Evolutionary conservation across 2,888 invertebrate species (phyloP), one percentile per base, ranked within the genome.

Genomic region (Cotesia congregata): DNA sequence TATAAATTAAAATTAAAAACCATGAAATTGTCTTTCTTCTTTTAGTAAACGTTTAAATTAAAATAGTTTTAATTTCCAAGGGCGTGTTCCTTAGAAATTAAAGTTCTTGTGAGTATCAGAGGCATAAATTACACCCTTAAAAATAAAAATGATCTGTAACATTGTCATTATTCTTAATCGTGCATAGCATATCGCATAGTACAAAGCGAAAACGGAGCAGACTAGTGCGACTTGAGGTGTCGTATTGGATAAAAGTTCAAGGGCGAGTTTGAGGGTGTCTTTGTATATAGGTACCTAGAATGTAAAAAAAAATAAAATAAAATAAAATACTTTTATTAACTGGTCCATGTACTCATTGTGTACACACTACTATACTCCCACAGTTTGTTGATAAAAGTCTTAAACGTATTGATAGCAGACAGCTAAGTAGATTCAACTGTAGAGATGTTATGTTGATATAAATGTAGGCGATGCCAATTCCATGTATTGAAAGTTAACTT

Each of bases 181-280:
- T 50, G 12, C 12, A 50, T 50, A 6, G 30, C 30, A 30, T 30
- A 30, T 30, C 30, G 30, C 30, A 30, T 30, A 30, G 30, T 30
- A 3, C 30, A 30, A 30, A 30, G 30, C 30, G 30, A 30, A 30
- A 30, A 30, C 30, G 3, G 30, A 20, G 9, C 64, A 50, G 12
- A 50, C 50, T 50, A 4, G 50, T 30, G 50, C 50, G 50, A 50
- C 50, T 50, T 50, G 50, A 12, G 12, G 50, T 50, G 12, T 50
- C 12, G 50, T 67, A 74, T 70, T 59, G 73, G 69, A 59, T 70
- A 38, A 74, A 75, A 77, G 80, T 80, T 80, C 80, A 80, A 80
- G 80, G 80, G 77, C 80, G 77, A 74, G 77, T 80, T 70, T 50
- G 50, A 74, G 77, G 72, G 77, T 74, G 77, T 77, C 76, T 72